Conservation (phyloP, 1,140 invertebrate genomes). For the Zeugodacus cucurbitae region DNA sequence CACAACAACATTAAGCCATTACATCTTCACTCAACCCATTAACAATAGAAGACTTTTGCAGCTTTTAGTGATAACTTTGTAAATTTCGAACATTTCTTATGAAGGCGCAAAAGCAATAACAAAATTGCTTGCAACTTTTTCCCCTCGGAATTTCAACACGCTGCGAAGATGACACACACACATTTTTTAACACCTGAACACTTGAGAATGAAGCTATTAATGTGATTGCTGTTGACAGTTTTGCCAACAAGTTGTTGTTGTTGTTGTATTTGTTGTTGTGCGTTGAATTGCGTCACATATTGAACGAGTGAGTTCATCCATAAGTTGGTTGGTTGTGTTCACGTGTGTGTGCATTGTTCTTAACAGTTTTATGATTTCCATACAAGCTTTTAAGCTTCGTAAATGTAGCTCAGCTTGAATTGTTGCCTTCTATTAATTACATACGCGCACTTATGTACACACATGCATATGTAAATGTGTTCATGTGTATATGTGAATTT, state of each 20-base stretch:
- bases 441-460: background rate
- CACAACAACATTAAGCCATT: background rate
- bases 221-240: constrained; percentile 7
- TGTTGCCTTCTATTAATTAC: background rate
- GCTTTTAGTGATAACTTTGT: background rate
- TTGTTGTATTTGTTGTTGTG: background rate
- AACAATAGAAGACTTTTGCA: background rate
- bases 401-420: background rate
- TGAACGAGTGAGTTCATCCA: background rate
- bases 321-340: background rate
- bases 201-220: background rate
- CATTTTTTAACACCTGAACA: background rate
- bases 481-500: background rate
- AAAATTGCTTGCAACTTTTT: background rate
- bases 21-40: no score
- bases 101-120: background rate
- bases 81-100: background rate
- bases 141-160: background rate
- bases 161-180: background rate
- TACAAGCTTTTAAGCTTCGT: background rate
- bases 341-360: background rate
- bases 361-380: background rate
- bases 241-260: background rate
- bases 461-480: background rate
- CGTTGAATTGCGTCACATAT: background rate